phyloP scores from a whole-genome alignment of 2,888 invertebrate genomes.

The Drepana falcataria region DNA sequence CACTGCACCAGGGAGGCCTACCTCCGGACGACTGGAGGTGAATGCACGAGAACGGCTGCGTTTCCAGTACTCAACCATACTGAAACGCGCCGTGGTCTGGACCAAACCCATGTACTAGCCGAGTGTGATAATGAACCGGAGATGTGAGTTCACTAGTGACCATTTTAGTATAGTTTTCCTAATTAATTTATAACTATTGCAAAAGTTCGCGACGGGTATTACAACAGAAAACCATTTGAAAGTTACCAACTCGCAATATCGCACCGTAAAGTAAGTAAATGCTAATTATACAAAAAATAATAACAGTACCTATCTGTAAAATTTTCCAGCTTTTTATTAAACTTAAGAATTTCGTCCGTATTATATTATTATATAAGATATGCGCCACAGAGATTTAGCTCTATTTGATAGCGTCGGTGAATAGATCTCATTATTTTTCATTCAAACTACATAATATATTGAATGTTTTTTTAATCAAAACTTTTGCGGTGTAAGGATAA shows the following conservation, averaged over 20 bases:
- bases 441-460: no score
- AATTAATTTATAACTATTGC: conserved; percentile 8
- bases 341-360: conserved; percentile 14
- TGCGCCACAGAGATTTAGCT: conserved; percentile 5
- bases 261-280: conserved; percentile 14
- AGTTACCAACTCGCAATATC: conserved; percentile 6
- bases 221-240: conserved; percentile 13
- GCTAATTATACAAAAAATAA: neutral
- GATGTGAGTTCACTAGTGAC: conserved; percentile 19
- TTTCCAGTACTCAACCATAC: conserved; percentile 42
- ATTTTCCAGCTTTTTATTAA: conserved; percentile 1
- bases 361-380: neutral
- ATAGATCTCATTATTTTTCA: no score
- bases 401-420: no score
- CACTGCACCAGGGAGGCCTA: conserved; percentile 67
- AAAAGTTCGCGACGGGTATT: conserved; percentile 25
- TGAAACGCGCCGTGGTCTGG: conserved; percentile 37
- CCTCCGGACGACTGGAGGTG: conserved; percentile 83
- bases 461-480: conserved; percentile 2
- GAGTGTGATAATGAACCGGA: neutral
- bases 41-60: conserved; percentile 66
- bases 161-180: conserved; percentile 4
- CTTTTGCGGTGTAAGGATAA: conserved; percentile 21
- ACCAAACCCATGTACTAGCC: conserved; percentile 20
- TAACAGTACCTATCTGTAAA: no score